phyloP scores from a whole-genome alignment of 2,113 vertebrate species.

The Muntiacus reevesi region DNA sequence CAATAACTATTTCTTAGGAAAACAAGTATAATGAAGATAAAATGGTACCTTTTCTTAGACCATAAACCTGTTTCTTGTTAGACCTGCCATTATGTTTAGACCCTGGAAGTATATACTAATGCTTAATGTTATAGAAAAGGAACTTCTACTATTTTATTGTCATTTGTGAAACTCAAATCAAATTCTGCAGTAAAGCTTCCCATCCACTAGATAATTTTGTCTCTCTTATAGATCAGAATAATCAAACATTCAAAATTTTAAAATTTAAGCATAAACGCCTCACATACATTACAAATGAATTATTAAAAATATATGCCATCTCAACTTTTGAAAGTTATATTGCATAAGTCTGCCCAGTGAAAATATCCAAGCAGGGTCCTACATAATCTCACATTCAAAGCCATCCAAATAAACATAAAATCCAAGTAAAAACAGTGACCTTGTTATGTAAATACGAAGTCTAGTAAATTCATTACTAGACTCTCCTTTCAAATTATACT shows the following conservation, averaged over 20 bases:
- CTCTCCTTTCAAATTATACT: background rate
- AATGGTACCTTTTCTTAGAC: background rate
- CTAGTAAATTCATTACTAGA: background rate
- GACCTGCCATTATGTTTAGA: background rate
- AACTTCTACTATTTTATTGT: background rate
- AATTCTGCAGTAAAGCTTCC: background rate
- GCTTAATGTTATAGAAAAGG: background rate
- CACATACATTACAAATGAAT: background rate
- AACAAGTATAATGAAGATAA: background rate
- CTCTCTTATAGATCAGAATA: background rate
- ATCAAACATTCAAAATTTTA: background rate
- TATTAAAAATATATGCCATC: background rate
- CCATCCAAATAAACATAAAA: background rate
- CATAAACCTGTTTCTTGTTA: background rate
- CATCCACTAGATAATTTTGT: background rate
- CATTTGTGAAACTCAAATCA: background rate
- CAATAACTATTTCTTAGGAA: background rate
- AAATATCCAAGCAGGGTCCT: background rate
- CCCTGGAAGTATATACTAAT: background rate
- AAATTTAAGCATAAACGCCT: background rate
- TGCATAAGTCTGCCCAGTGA: background rate
- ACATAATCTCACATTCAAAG: background rate
- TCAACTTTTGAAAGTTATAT: background rate
- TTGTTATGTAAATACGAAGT: background rate
- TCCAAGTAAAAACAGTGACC: background rate